Evolutionary conservation across 2,888 invertebrate genomes (phyloP).

Genomic region (Poecilobothrus nobilitatus): DNA sequence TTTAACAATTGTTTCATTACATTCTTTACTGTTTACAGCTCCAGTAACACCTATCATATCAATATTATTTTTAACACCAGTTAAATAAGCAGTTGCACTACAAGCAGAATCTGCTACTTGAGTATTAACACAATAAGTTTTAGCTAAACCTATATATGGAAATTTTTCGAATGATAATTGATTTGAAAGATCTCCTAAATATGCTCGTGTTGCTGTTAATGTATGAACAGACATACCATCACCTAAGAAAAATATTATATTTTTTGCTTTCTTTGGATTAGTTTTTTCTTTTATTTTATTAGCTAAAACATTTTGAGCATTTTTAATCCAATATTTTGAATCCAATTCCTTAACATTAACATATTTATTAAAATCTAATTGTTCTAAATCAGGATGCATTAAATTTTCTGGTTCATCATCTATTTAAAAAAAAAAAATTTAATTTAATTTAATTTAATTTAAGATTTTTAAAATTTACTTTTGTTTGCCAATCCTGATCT

Average conservation of each 20-base stretch:
- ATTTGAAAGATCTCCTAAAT: constrained; percentile 56
- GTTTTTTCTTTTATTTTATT: constrained; percentile 31
- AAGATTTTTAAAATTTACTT: too few species aligned
- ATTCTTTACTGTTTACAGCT: constrained; percentile 55
- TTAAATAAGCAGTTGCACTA: constrained; percentile 69
- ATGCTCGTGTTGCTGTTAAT: constrained; percentile 54
- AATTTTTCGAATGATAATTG: constrained; percentile 56
- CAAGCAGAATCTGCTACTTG: constrained; percentile 80
- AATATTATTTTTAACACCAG: constrained; percentile 67
- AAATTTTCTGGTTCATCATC: background rate
- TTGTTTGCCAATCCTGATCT: too few species aligned
- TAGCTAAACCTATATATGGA: constrained; percentile 45
- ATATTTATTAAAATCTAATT: background rate
- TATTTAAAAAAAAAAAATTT: background rate
- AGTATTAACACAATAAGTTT: constrained; percentile 68
- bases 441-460: too few species aligned
- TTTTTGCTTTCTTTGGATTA: constrained; percentile 43
- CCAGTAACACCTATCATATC: constrained; percentile 68
- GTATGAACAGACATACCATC: constrained; percentile 74
- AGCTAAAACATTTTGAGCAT: constrained; percentile 34
- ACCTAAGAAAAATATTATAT: constrained; percentile 62
- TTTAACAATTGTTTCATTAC: constrained; percentile 49
- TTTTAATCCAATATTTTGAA: constrained; percentile 35
- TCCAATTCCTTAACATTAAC: constrained; percentile 28
- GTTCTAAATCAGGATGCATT: background rate